phyloP scores from a whole-genome alignment of 35 echinoderm and acorn worm genomes.

The Strongylocentrotus purpuratus region DNA sequence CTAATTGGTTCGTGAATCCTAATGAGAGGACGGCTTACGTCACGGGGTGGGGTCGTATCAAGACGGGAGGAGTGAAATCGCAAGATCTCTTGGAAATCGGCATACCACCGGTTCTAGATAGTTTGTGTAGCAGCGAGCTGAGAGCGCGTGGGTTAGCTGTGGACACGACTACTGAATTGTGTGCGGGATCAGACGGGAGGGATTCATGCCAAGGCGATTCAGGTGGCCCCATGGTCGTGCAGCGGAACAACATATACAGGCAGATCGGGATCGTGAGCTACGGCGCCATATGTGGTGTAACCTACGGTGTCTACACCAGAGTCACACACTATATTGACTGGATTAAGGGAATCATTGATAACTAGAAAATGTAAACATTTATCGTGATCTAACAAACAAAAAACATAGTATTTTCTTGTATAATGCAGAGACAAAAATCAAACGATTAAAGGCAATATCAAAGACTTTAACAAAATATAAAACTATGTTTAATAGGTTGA shows the following conservation, averaged over 20 bases:
- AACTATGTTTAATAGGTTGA: too few species aligned
- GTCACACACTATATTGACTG: neutral
- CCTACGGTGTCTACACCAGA: neutral
- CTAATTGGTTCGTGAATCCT: neutral
- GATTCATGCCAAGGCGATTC: neutral
- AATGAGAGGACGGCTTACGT: neutral
- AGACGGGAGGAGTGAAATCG: too few species aligned
- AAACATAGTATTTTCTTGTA: too few species aligned
- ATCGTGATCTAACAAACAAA: too few species aligned
- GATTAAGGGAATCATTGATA: neutral
- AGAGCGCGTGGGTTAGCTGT: neutral
- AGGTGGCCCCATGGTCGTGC: neutral
- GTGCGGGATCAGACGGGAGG: neutral
- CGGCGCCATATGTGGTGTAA: neutral
- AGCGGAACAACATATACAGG: neutral
- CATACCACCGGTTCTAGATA: neutral
- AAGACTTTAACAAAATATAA: too few species aligned
- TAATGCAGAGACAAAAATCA: too few species aligned
- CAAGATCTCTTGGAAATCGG: neutral
- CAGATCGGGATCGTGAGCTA: slow-evolving; percentile 10
- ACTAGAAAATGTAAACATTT: too few species aligned
- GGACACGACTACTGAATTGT: neutral
- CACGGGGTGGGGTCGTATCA: neutral
- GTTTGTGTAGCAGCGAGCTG: neutral
- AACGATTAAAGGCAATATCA: too few species aligned